Conservation (phyloP, 2,113 vertebrate genomes). For the Bufo gargarizans region DNA sequence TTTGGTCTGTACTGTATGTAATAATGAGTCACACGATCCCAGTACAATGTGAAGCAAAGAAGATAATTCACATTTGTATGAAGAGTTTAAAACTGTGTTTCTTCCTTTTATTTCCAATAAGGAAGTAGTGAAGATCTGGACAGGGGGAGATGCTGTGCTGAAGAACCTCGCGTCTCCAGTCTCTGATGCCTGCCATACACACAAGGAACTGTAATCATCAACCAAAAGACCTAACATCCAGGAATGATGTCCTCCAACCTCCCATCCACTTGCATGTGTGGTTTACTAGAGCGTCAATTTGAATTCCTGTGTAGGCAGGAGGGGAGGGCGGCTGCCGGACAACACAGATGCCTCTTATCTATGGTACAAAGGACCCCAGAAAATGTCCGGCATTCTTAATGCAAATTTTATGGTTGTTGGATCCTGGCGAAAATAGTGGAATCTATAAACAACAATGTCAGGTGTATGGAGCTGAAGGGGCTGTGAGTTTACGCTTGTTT, state of each 20-base stretch:
- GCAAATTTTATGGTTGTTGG: neutral
- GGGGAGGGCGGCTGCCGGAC: neutral
- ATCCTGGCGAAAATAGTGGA: neutral
- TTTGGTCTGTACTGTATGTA: too few relatives aligned
- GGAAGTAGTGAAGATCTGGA: too few relatives aligned
- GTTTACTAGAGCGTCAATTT: neutral
- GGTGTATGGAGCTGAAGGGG: neutral
- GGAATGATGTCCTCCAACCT: neutral
- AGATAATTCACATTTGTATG: too few relatives aligned
- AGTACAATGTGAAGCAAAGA: too few relatives aligned
- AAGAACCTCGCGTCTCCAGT: neutral
- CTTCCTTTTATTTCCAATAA: too few relatives aligned
- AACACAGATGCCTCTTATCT: neutral
- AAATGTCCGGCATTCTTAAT: neutral
- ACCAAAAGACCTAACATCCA: neutral
- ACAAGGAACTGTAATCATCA: neutral
- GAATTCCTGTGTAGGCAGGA: constrained; percentile 1
- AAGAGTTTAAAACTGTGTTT: too few relatives aligned
- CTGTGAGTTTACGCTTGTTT: neutral
- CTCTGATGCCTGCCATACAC: neutral
- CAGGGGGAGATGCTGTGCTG: neutral
- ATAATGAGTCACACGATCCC: too few relatives aligned
- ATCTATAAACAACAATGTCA: neutral
- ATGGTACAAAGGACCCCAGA: neutral
- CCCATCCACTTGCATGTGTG: neutral